phyloP scores from a whole-genome alignment of 1,140 invertebrate genomes.

The Trissolcus basalis region DNA sequence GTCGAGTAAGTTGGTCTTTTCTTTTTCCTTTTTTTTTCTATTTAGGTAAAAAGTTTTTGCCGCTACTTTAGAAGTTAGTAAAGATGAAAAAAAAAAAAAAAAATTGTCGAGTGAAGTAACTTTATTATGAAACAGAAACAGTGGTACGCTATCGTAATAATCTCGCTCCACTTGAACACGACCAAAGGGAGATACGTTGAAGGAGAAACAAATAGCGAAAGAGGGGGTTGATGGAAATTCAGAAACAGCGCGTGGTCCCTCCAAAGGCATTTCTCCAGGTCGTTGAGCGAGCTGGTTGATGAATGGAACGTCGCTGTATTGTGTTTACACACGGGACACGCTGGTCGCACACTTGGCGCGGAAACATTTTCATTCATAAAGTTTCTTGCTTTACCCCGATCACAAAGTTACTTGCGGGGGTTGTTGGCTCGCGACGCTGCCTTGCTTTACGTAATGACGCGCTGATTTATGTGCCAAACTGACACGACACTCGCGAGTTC shows the following conservation, averaged over 20 bases:
- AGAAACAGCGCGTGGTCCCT: slow-evolving; percentile 57
- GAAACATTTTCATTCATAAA: slow-evolving; percentile 70
- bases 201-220: slow-evolving; percentile 33
- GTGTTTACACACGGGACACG: slow-evolving; percentile 70
- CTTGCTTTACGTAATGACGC: slow-evolving; percentile 39
- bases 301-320: slow-evolving; percentile 71
- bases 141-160: slow-evolving; percentile 22
- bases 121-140: slow-evolving; percentile 37
- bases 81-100: slow-evolving; percentile 8
- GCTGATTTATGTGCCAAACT: slow-evolving; percentile 32
- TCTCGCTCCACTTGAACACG: slow-evolving; percentile 38
- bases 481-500: slow-evolving; percentile 17
- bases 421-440: slow-evolving; percentile 30
- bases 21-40: neutral
- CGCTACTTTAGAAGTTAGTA: slow-evolving; percentile 12
- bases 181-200: slow-evolving; percentile 21
- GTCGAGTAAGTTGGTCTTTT: neutral
- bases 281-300: slow-evolving; percentile 63
- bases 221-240: slow-evolving; percentile 45
- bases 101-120: slow-evolving; percentile 19
- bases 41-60: slow-evolving; percentile 21
- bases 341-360: slow-evolving; percentile 67
- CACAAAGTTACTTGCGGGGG: slow-evolving; percentile 39
- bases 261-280: slow-evolving; percentile 68
- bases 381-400: slow-evolving; percentile 57